phyloP scores from a whole-genome alignment of 2,113 vertebrate species.

The Cettia cetti region DNA sequence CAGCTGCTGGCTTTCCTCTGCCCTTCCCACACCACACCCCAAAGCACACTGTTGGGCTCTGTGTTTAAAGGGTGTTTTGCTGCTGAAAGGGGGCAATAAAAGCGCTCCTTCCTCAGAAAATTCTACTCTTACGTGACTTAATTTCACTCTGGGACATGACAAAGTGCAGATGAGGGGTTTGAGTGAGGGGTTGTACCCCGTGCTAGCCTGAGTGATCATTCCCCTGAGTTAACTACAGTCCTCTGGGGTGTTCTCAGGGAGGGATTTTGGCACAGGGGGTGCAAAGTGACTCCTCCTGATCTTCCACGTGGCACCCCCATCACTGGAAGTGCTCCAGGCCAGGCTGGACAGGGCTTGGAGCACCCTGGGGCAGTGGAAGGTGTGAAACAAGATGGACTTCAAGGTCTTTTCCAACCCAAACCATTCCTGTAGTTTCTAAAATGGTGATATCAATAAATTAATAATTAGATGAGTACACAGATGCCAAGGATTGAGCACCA shows the following conservation, averaged over 20 bases:
- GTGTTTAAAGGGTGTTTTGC: neutral
- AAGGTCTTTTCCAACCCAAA: neutral
- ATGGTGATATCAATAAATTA: neutral
- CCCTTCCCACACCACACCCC: neutral
- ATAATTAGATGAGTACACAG: neutral
- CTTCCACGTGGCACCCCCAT: neutral
- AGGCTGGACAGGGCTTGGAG: neutral
- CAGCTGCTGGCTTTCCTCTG: neutral
- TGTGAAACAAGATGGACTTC: neutral
- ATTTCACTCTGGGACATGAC: neutral
- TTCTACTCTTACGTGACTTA: neutral
- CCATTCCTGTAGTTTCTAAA: neutral
- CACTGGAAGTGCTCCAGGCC: neutral
- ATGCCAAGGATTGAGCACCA: neutral
- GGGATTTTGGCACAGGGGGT: neutral
- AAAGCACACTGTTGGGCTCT: rapidly evolving
- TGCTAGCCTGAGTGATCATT: neutral
- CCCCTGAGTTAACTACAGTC: neutral
- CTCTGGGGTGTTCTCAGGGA: neutral
- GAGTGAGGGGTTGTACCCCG: neutral
- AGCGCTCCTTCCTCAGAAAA: neutral
- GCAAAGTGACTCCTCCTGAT: neutral
- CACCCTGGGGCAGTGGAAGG: neutral
- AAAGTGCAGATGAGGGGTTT: neutral
- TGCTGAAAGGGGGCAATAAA: neutral